Evolutionary conservation across 2,888 invertebrate species (phyloP), one percentile per base, ranked within the genome.

Genomic region (Coelopa pilipes): DNA sequence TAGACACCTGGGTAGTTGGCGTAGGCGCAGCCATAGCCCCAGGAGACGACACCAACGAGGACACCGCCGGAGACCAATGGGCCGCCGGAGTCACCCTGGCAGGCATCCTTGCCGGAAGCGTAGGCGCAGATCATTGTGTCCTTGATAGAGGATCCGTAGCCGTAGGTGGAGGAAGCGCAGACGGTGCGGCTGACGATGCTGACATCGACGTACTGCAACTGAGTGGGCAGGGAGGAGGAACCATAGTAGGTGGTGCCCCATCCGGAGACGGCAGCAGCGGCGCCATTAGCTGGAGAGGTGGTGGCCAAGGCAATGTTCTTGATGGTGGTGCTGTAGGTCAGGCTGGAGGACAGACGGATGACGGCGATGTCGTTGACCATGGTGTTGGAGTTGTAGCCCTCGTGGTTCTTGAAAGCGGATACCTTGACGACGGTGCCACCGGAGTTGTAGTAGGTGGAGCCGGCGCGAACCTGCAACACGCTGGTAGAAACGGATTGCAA

Each of bases 281-380:
- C 75, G 55, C 76, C 78, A 60, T 76, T 57, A 12, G 65, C 24
- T 1, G 81, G 81, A 5, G 82, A 85, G 1, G 76, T 60, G 0
- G 80, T 78, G 21, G 87, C 82, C 83, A 91, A 80, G 9, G 81
- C 75, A n/a, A 90, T 86, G 0, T 86, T 81, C n/a, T 84, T 82
- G 0, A 89, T 86, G 1, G 78, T 82, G 0, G 85, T 80, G 68
- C 78, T 85, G 69, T 87, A 88, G 17, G 80, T 76, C 62, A 91
- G 82, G 0, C 89, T 83, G 3, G 82, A 86, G 0, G 86, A 74
- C 4, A 91, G 84, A 85, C 88, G 88, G 15, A 91, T 79, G 0
- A 91, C 78, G 0, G 90, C 91, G 11, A 91, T 86, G 73, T 92
- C 92, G 78, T 88, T 88, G 76, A 90, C 90, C 87, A 89, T 86